Percentiles rank a stretch among this genome's conserved stretches.
phyloP scores from a whole-genome alignment of 2,113 vertebrate genomes.

The Caracal caracal region DNA sequence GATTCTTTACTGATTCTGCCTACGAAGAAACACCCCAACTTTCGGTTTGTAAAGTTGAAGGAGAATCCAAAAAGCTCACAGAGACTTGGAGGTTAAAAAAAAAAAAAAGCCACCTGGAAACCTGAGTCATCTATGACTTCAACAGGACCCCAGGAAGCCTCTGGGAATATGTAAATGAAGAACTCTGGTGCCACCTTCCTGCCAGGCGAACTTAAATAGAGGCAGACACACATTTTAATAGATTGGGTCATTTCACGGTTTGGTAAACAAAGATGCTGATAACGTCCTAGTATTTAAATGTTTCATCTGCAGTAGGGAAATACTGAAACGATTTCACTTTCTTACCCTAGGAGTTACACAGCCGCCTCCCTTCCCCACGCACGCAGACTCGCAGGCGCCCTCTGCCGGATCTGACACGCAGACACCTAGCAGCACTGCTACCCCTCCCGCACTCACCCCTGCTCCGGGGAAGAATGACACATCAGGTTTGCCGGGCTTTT shows the following conservation, averaged over 20 bases:
- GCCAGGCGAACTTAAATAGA: too few species aligned
- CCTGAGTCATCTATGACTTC: fast-evolving
- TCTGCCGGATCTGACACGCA: neutral
- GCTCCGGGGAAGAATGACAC: neutral
- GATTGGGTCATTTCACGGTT: neutral
- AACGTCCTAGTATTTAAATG: neutral
- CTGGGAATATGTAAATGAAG: neutral
- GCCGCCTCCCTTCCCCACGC: neutral
- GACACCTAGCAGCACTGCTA: slow-evolving; percentile 41
- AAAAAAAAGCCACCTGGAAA: neutral
- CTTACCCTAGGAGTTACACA: slow-evolving; percentile 58
- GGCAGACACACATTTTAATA: neutral
- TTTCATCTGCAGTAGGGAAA: fast-evolving
- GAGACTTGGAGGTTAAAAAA: neutral
- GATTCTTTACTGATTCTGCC: neutral
- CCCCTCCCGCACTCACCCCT: slow-evolving; percentile 18
- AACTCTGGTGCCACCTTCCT: neutral
- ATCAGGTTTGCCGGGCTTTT: slow-evolving; percentile 78
- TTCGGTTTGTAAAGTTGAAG: neutral
- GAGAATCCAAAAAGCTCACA: neutral
- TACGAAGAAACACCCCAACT: neutral
- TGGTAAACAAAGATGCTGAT: neutral
- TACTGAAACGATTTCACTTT: slow-evolving; percentile 32
- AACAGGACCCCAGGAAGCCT: fast-evolving
- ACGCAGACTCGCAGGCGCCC: neutral